A percentile compares a stretch with the other conserved stretches of the same genome.
These are phyloP conservation scores for Torymus auratus DNA, from an alignment of 2,888 invertebrate genomes.

Conservation along the genomic window DNA sequence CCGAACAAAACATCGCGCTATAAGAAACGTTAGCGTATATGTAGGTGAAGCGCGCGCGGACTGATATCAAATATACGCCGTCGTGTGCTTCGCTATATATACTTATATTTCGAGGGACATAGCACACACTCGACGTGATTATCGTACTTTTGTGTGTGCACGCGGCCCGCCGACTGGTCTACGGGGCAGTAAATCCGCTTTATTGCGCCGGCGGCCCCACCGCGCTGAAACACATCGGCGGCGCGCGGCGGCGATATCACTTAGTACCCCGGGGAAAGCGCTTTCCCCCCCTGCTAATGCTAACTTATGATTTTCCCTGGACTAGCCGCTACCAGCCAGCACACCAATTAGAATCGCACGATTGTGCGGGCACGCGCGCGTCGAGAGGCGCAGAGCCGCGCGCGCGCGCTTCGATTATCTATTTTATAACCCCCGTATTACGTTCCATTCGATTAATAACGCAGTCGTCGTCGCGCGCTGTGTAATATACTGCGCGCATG, in stretches of 20 bases:
- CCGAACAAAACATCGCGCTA: too few species aligned
- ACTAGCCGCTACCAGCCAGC: not conserved
- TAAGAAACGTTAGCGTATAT: too few species aligned
- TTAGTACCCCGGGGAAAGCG: constrained; percentile 28
- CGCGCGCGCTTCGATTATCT: constrained; percentile 15
- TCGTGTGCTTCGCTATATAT: too few species aligned
- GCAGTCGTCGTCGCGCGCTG: not conserved
- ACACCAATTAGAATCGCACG: constrained; percentile 10
- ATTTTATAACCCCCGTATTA: constrained; percentile 17
- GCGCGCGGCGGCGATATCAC: constrained; percentile 1
- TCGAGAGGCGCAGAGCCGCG: not conserved
- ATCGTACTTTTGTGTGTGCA: constrained; percentile 17
- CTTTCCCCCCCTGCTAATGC: constrained; percentile 16
- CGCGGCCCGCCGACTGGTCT: too few species aligned
- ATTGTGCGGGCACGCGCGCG: not conserved
- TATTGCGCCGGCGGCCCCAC: constrained; percentile 17
- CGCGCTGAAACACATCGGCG: not conserved
- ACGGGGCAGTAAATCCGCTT: constrained; percentile 30
- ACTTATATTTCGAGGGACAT: too few species aligned
- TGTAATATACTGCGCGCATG: not conserved
- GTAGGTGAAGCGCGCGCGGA: too few species aligned
- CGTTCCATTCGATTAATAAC: constrained; percentile 3
- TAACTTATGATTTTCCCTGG: constrained; percentile 42
- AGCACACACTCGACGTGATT: constrained; percentile 2
- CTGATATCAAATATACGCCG: too few species aligned